phyloP scores from a whole-genome alignment of 2,888 invertebrate species.

The Oegoconia quadripuncta region DNA sequence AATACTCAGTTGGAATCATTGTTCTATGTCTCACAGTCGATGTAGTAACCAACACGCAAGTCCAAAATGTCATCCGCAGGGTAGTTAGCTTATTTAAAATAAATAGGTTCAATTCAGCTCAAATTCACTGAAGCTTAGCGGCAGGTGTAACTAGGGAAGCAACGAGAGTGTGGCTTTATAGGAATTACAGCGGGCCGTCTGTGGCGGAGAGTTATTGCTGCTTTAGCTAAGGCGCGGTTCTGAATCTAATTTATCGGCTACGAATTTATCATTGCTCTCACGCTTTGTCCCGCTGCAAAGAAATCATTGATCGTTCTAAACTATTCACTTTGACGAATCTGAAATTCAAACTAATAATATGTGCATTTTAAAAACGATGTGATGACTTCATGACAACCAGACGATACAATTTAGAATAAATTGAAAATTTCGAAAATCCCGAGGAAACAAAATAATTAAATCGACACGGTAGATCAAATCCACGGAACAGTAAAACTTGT shows the following conservation, averaged over 20 bases:
- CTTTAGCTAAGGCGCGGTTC: slow-evolving; percentile 36
- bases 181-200: slow-evolving; percentile 42
- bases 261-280: slow-evolving; percentile 23
- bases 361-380: no score
- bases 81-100: no score
- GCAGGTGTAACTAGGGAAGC: slow-evolving; percentile 44
- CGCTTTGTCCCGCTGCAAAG: not conserved
- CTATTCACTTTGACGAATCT: not conserved
- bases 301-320: not conserved
- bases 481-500: no score
- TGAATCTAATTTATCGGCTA: slow-evolving; percentile 34
- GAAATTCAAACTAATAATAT: not conserved
- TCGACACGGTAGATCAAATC: no score
- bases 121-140: slow-evolving; percentile 24
- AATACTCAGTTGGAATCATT: no score
- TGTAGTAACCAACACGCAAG: no score
- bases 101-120: slow-evolving; percentile 24
- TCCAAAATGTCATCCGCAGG: no score
- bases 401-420: no score
- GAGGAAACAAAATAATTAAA: no score
- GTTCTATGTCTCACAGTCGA: no score
- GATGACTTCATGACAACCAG: no score
- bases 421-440: no score
- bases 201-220: slow-evolving; percentile 40
- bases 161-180: slow-evolving; percentile 40